Percentiles rank a stretch among this genome's conserved stretches.
Evolutionary conservation across 2,888 invertebrate genomes (phyloP).

Genomic region (Helobdella robusta): DNA sequence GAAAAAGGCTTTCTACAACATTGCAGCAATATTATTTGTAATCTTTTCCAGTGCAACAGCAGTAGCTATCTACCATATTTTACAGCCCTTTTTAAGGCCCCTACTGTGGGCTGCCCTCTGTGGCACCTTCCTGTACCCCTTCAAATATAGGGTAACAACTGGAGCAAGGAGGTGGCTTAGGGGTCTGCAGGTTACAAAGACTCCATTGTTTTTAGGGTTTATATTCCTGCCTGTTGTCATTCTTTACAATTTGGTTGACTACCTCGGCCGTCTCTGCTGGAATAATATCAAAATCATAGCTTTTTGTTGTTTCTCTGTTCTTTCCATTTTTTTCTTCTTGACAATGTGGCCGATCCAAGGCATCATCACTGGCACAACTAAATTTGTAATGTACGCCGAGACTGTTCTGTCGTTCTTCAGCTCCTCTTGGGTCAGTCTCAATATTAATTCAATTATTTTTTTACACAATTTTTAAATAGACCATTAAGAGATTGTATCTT

Average conservation of each 20-base stretch:
- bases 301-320: slow-evolving; percentile 48
- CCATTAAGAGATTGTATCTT: no score
- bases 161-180: slow-evolving; percentile 66
- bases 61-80: slow-evolving; percentile 49
- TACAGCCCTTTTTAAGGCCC: slow-evolving; percentile 84
- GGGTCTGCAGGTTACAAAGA: slow-evolving; percentile 43
- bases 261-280: slow-evolving; percentile 62
- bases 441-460: no score
- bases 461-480: no score
- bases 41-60: slow-evolving; percentile 56
- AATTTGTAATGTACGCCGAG: slow-evolving; percentile 39
- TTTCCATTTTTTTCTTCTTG: slow-evolving; percentile 59
- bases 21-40: slow-evolving; percentile 70
- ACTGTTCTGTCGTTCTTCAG: slow-evolving; percentile 45
- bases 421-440: slow-evolving; percentile 44
- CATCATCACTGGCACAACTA: slow-evolving; percentile 36
- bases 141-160: slow-evolving; percentile 71
- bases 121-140: slow-evolving; percentile 92
- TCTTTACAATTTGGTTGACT: slow-evolving; percentile 65
- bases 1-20: slow-evolving; percentile 81
- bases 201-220: slow-evolving; percentile 51
- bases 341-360: slow-evolving; percentile 59
- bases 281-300: slow-evolving; percentile 60
- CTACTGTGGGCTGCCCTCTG: slow-evolving; percentile 88
- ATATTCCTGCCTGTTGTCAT: slow-evolving; percentile 56